Percentiles rank a stretch among this genome's conserved stretches.
Conservation (phyloP, 1,140 invertebrate genomes). For the Zaprionus kolodkinae region DNA sequence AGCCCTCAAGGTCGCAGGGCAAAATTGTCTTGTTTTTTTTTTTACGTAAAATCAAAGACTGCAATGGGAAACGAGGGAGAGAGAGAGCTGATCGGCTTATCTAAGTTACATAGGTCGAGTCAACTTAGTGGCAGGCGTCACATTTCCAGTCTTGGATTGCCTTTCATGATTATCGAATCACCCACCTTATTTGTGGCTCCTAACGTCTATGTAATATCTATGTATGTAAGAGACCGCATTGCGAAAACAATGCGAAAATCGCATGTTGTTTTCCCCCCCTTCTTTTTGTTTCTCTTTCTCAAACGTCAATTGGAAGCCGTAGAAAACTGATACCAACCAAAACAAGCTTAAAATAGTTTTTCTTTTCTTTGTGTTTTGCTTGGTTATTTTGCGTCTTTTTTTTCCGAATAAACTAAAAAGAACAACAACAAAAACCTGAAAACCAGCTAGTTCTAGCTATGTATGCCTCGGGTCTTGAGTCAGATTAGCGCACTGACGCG, state of each 20-base stretch:
- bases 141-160: conserved; percentile 19
- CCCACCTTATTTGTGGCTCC: conserved; percentile 14
- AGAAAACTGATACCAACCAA: conserved; percentile 52
- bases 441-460: conserved; percentile 23
- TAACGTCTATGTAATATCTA: neutral
- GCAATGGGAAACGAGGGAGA: neutral
- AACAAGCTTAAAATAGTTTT: conserved; percentile 49
- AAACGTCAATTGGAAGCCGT: conserved; percentile 51
- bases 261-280: conserved; percentile 10
- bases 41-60: conserved; percentile 15
- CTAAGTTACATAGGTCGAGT: conserved; percentile 8
- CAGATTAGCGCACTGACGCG: conserved; percentile 39
- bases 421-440: conserved; percentile 10
- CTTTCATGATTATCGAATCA: conserved; percentile 32
- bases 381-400: conserved; percentile 13
- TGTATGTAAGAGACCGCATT: conserved; percentile 23
- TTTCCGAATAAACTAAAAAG: conserved; percentile 9
- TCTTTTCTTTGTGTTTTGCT: conserved; percentile 24
- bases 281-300: conserved; percentile 16
- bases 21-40: neutral
- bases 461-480: conserved; percentile 24
- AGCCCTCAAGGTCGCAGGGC: conserved; percentile 18
- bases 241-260: conserved; percentile 22
- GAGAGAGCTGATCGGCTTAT: conserved; percentile 4
- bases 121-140: neutral